Base-by-base conservation (phyloP, 1,140 invertebrate species). In the Listronotus oregonensis region DNA sequence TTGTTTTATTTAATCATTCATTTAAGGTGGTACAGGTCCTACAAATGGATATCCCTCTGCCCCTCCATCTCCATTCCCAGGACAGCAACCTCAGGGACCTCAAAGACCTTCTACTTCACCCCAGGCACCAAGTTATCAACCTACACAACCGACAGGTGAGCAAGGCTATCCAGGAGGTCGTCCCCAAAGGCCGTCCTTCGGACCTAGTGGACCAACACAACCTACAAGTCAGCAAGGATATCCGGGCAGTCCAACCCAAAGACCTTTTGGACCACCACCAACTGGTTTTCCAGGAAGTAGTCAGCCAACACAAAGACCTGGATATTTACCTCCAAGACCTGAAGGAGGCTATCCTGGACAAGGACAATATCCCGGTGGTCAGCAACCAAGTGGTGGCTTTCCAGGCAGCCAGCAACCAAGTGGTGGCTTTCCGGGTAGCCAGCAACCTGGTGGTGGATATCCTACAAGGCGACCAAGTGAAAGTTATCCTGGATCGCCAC, bases 401-500 rank as follows among this genome's bases (percentile, higher is more conserved):
- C 77, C 78, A 44, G 73, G 76, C 10, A 69, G 65, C 60, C 58
- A 67, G 32, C 71, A 72, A 40, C 66, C 71, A 47, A 67, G 70
- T 14, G 50, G 69, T 42, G 65, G 66, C 17, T 71, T 71, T 37
- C 68, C 71, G 54, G 60, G 69, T 18, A 14, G 61, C 15, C 32
- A 42, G n/a, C 66, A 71, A 34, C 70, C 69, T 44, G 76, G 73
- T 44, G 78, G 75, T 40, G 70, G 74, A 47, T 82, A 80, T 47
- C 78, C 76, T 52, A 70, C 72, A 51, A 74, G 75, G 37, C 73
- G 71, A 66, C 39, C 12, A 54, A 1, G 31, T 40, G 10, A 65
- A 65, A 47, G 63, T 50, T 70, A 47, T 34, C 40, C 70, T 40
- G 47, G 32, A 14, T 27, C 49, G 11, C 64, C 50, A 55, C 56